phyloP scores from a whole-genome alignment of 2,113 vertebrate genomes.

The Oncorhynchus mykiss region DNA sequence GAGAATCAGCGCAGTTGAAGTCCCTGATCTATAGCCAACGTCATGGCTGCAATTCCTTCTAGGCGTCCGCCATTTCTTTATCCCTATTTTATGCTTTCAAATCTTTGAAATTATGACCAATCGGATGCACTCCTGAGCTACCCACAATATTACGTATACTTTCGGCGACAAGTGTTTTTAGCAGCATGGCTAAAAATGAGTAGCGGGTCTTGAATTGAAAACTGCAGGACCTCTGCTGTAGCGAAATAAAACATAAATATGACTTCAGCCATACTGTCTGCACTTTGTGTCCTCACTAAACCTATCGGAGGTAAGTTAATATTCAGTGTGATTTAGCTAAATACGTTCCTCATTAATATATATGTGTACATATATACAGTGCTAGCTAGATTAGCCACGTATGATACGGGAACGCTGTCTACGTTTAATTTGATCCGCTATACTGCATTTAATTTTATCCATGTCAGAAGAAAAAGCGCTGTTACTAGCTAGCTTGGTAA shows the following conservation, averaged over 20 bases:
- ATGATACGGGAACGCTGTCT: too few species aligned
- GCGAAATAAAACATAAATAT: constrained; percentile 39
- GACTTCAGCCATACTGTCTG: constrained; percentile 50
- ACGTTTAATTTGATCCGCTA: too few species aligned
- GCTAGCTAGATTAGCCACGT: neutral
- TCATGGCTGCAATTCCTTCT: too few species aligned
- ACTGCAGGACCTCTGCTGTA: too few species aligned
- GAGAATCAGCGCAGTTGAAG: too few species aligned
- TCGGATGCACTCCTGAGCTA: neutral
- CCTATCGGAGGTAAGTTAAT: constrained; percentile 62
- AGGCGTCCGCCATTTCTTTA: too few species aligned
- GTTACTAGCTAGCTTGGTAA: too few species aligned
- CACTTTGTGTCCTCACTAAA: constrained; percentile 62
- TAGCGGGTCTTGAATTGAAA: neutral
- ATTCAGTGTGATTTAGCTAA: neutral
- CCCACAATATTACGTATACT: constrained; percentile 8
- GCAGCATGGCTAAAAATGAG: neutral
- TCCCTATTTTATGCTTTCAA: neutral
- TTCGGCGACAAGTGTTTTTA: neutral
- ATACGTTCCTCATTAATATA: too few species aligned
- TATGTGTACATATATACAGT: too few species aligned
- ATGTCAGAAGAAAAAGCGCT: too few species aligned
- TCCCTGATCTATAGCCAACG: too few species aligned
- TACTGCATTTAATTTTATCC: too few species aligned
- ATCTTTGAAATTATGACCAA: neutral